These are phyloP conservation scores for Petrocephalus sullivani DNA, from an alignment of 2,797 vertebrate species.

Conservation along the genomic window DNA sequence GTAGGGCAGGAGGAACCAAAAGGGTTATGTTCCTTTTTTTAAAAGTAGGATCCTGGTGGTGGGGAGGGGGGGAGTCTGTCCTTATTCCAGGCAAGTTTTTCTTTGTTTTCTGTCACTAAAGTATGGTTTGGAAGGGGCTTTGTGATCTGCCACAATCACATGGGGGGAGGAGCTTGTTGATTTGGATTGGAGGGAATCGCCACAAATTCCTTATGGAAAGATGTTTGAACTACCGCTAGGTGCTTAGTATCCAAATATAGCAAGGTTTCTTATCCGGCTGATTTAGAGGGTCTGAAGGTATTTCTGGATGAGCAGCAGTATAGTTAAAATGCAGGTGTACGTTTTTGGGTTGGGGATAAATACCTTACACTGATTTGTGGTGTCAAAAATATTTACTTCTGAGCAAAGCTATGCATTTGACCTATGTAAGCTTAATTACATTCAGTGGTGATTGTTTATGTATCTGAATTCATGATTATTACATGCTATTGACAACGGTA, in stretches of 20 bases:
- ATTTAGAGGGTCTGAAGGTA: neutral
- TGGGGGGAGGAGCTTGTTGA: neutral
- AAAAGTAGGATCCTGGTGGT: neutral
- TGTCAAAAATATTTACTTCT: neutral
- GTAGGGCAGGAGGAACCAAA: too few relatives aligned
- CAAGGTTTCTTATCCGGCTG: neutral
- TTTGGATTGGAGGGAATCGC: neutral
- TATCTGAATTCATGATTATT: neutral
- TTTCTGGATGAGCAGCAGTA: neutral
- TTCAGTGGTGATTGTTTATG: neutral
- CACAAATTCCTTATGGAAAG: neutral
- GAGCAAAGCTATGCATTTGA: neutral
- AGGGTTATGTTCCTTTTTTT: neutral
- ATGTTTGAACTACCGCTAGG: neutral
- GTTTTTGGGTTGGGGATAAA: neutral
- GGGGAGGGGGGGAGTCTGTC: neutral
- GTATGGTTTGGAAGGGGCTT: neutral
- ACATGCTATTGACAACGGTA: neutral
- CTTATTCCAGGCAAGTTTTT: neutral
- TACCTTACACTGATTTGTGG: neutral
- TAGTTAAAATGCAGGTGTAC: neutral
- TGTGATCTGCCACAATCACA: neutral
- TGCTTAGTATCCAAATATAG: neutral
- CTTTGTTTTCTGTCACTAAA: neutral
- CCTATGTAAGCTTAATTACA: neutral